Evolutionary conservation across 2,113 vertebrate species (phyloP).

Genomic region (Tragelaphus buxtoni): DNA sequence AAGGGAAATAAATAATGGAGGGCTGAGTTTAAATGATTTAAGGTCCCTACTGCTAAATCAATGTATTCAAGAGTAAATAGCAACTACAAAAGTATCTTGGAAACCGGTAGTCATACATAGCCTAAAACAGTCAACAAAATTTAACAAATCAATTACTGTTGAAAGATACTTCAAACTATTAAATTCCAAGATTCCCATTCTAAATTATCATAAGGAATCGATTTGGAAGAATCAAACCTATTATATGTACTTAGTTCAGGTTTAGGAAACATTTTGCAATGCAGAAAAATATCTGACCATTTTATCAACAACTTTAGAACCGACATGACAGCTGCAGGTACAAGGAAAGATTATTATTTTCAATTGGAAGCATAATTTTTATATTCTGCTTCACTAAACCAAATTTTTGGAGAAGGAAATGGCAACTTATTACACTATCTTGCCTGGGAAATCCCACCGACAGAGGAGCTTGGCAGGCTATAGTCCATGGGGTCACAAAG

Average conservation of each 20-base stretch:
- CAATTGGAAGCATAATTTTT: constrained; percentile 11
- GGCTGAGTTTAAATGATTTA: neutral
- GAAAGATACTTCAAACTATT: constrained; percentile 15
- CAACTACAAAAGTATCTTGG: neutral
- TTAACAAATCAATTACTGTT: neutral
- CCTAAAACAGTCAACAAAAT: neutral
- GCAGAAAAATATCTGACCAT: neutral
- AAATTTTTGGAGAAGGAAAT: neutral
- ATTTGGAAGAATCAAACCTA: neutral
- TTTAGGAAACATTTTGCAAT: neutral
- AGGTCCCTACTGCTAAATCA: neutral
- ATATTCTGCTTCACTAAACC: constrained; percentile 41
- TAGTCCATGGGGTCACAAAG: neutral
- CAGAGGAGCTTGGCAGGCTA: neutral
- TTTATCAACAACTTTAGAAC: constrained; percentile 2
- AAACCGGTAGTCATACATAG: neutral
- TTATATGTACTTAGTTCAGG: neutral
- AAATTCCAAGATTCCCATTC: neutral
- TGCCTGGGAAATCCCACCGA: neutral
- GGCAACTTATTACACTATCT: neutral
- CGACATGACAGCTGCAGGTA: neutral
- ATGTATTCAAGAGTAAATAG: neutral
- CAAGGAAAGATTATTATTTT: neutral
- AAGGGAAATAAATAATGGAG: neutral
- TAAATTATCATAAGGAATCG: neutral